A percentile compares a stretch with the other conserved stretches of the same genome.
Conservation (phyloP, 2,797 vertebrate species). For the Cossypha polioptera region DNA sequence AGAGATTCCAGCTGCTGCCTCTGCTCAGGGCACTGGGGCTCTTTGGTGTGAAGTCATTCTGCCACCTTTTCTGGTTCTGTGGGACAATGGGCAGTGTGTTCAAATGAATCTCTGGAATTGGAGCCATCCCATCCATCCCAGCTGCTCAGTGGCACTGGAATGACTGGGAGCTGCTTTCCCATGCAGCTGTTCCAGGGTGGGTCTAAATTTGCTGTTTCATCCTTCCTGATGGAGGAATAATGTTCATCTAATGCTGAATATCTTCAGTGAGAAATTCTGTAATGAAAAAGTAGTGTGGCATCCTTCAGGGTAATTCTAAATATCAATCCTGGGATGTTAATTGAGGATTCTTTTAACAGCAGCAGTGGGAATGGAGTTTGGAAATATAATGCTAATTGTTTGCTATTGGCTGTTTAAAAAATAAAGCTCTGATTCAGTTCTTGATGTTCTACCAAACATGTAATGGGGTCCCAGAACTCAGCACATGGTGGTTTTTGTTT, state of each 20-base stretch:
- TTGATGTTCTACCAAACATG: neutral
- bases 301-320: neutral
- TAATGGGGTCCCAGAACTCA: neutral
- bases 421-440: neutral
- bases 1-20: neutral
- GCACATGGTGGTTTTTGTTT: neutral
- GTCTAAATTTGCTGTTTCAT: neutral
- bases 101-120: neutral
- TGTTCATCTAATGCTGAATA: neutral
- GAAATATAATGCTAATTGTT: neutral
- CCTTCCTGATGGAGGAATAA: neutral
- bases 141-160: neutral
- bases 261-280: neutral
- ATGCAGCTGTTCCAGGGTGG: neutral
- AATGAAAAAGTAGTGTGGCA: rapidly evolving
- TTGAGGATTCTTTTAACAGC: neutral
- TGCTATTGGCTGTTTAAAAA: neutral
- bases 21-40: neutral
- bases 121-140: neutral
- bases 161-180: neutral
- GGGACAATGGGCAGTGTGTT: neutral
- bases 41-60: neutral
- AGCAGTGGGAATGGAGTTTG: neutral
- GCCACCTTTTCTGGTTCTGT: neutral
- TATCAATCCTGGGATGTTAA: neutral